A percentile compares a stretch with the other conserved stretches of the same genome.
These are phyloP conservation scores for Lamellibrachia columna DNA, from an alignment of 2,888 invertebrate genomes.

Conservation along the genomic window DNA sequence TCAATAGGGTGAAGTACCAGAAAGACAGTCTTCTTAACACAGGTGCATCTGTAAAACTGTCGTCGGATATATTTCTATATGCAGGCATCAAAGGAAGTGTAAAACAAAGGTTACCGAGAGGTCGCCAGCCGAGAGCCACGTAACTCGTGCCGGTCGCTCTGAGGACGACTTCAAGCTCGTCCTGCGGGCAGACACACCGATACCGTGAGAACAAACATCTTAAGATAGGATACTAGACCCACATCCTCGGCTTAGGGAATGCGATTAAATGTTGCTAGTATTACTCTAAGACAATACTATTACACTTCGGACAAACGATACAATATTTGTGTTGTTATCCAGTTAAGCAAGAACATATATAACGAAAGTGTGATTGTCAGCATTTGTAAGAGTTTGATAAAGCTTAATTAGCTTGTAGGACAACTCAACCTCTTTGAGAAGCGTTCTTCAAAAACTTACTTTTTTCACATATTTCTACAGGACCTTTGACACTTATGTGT, in stretches of 20 bases:
- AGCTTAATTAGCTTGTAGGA: not conserved
- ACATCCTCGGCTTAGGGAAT: not conserved
- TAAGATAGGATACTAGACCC: not conserved
- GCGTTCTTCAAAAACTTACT: not conserved
- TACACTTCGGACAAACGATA: not conserved
- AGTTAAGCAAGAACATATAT: not conserved
- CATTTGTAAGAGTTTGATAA: not conserved
- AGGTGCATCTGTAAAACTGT: not conserved
- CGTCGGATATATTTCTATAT: not conserved
- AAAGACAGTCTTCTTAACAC: not conserved
- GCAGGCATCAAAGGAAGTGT: not conserved
- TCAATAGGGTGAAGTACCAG: not conserved
- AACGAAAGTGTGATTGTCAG: not conserved
- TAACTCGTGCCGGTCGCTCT: conserved; percentile 89
- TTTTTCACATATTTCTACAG: not conserved
- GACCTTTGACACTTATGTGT: too few species aligned
- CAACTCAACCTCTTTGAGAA: not conserved
- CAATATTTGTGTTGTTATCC: not conserved
- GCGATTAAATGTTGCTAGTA: not conserved
- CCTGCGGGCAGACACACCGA: not conserved
- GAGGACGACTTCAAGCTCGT: conserved; percentile 86
- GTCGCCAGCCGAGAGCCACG: conserved; percentile 92
- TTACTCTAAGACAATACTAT: not conserved
- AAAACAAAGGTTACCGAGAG: conserved; percentile 65
- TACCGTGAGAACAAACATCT: not conserved